Evolutionary conservation across 2,797 vertebrate genomes (phyloP).

Genomic region (Erithacus rubecula): DNA sequence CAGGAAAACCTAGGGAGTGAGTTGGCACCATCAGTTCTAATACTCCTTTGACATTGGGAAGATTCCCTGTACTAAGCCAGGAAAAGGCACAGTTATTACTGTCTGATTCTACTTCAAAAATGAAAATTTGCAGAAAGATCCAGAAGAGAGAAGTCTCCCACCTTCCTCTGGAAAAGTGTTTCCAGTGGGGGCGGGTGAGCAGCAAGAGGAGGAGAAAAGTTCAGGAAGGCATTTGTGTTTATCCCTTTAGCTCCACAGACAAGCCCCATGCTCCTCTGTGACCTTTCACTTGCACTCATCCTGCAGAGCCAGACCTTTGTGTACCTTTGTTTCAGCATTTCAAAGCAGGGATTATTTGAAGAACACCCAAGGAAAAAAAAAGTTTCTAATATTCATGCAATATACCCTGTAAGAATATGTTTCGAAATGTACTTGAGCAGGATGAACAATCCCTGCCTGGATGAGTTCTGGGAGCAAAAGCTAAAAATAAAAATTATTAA

Average conservation of each 20-base stretch:
- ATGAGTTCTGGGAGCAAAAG: not conserved
- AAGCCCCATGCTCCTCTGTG: not conserved
- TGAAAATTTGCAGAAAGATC: not conserved
- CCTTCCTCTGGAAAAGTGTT: not conserved
- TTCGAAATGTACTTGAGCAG: not conserved
- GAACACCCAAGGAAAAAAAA: not conserved
- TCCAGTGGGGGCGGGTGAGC: not conserved
- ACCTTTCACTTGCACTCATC: not conserved
- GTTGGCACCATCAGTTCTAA: not conserved
- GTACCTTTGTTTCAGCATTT: not conserved
- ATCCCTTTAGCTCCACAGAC: not conserved
- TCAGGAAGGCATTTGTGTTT: not conserved
- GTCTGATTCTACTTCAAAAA: not conserved
- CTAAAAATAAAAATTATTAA: not conserved
- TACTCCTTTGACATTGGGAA: not conserved
- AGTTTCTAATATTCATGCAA: not conserved
- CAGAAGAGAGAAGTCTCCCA: not conserved
- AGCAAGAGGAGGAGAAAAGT: not conserved
- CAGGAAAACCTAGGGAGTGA: conserved; percentile 28
- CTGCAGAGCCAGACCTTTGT: not conserved
- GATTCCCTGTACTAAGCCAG: not conserved
- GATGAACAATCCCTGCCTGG: not conserved
- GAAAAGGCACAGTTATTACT: not conserved
- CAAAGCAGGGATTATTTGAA: not conserved
- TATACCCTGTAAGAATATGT: not conserved